Evolutionary conservation across 2,113 vertebrate species (phyloP).

Genomic region (Lepus americanus): DNA sequence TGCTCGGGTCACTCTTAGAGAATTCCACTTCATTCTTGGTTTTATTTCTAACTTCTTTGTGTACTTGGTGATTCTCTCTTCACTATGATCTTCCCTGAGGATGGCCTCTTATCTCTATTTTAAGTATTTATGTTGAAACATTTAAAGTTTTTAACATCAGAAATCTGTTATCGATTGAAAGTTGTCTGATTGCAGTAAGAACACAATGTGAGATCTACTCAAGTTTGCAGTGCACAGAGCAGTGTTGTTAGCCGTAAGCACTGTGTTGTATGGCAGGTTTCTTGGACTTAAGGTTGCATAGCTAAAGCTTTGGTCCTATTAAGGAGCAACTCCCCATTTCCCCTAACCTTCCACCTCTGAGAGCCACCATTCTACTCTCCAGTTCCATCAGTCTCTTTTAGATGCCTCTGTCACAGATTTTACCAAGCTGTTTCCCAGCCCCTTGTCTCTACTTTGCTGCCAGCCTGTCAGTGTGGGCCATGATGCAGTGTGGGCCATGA

Average conservation of each 20-base stretch:
- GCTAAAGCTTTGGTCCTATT: not conserved
- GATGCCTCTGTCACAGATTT: not conserved
- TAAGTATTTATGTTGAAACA: slow-evolving; percentile 45
- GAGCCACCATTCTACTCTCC: not conserved
- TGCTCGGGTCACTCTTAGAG: not conserved
- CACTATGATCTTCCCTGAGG: not conserved
- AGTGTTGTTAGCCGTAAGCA: not conserved
- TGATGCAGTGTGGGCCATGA: not conserved
- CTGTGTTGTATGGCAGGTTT: not conserved
- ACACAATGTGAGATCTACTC: not conserved
- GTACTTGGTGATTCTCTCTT: not conserved
- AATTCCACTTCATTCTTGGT: not conserved
- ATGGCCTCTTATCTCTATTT: not conserved
- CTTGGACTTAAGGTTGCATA: not conserved
- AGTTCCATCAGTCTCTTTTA: not conserved
- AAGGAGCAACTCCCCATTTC: not conserved
- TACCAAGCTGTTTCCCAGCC: not conserved
- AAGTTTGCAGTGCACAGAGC: not conserved
- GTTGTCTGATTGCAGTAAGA: not conserved
- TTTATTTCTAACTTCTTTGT: not conserved
- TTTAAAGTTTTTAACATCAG: slow-evolving; percentile 2
- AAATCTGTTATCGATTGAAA: not conserved
- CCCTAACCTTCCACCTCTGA: not conserved
- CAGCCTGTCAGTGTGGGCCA: not conserved
- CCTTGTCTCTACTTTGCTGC: not conserved